These are phyloP conservation scores for Acronicta psi DNA, from an alignment of 2,888 invertebrate genomes.

Conservation along the genomic window DNA sequence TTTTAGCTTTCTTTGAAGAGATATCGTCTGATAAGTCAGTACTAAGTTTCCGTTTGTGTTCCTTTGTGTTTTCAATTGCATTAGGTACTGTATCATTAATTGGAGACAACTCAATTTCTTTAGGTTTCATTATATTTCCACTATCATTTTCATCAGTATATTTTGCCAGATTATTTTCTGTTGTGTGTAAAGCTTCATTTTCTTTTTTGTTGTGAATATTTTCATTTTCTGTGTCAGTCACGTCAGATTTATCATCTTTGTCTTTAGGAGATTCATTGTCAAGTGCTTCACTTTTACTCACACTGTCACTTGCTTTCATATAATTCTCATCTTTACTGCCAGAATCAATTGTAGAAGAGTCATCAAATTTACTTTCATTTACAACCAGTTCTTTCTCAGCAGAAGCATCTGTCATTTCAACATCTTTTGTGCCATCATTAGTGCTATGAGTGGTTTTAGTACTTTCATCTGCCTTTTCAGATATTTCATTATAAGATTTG, in stretches of 20 bases:
- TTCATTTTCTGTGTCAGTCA: conserved; percentile 15
- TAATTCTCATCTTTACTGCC: conserved; percentile 15
- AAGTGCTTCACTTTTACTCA: conserved; percentile 11
- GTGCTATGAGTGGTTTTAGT: conserved; percentile 8
- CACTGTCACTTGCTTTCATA: conserved; percentile 1
- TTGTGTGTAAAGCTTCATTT: conserved; percentile 17
- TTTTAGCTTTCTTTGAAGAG: conserved; percentile 71
- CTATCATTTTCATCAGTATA: conserved; percentile 10
- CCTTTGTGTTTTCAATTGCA: conserved; percentile 39
- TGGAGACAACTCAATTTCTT: conserved; percentile 22
- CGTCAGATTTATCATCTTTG: conserved; percentile 9
- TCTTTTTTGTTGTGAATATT: conserved; percentile 19
- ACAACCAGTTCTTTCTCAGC: conserved; percentile 4
- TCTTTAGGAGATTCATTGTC: conserved; percentile 11
- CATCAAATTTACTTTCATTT: conserved; percentile 18
- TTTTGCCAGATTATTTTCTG: conserved; percentile 10
- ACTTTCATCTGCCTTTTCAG: conserved; percentile 7
- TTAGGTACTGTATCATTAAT: conserved; percentile 24
- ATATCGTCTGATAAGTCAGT: conserved; percentile 57
- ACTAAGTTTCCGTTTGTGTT: conserved; percentile 76
- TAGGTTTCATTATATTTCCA: too few relatives aligned
- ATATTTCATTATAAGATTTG: conserved; percentile 11
- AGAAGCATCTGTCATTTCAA: conserved; percentile 23
- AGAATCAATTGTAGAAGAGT: conserved; percentile 4
- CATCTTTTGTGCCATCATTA: conserved; percentile 13